phyloP scores from a whole-genome alignment of 2,888 invertebrate genomes.

The Stenichneumon culpator region DNA sequence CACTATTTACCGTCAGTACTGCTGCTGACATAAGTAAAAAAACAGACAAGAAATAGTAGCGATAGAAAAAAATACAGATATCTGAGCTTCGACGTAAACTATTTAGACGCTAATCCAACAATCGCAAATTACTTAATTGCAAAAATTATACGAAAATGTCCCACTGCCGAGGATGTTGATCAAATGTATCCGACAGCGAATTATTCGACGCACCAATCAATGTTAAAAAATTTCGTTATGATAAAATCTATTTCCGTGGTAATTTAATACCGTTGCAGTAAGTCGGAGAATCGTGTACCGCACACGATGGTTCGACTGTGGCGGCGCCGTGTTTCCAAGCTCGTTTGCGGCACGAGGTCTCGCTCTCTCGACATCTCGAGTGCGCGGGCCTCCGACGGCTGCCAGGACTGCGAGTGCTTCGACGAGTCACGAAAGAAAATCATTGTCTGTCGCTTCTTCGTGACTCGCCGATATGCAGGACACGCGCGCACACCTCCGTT shows the following conservation, averaged over 20 bases:
- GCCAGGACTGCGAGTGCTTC: not conserved
- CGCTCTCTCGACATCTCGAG: constrained; percentile 23
- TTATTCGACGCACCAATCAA: no score
- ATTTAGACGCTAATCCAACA: not conserved
- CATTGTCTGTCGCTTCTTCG: constrained; percentile 5
- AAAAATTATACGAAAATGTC: not conserved
- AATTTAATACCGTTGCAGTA: no score
- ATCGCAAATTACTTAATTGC: not conserved
- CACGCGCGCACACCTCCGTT: not conserved
- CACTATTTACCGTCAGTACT: not conserved
- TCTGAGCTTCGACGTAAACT: not conserved
- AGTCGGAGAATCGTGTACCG: no score
- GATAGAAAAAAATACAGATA: not conserved
- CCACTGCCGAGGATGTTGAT: not conserved
- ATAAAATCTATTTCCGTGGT: no score
- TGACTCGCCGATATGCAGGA: constrained; percentile 44
- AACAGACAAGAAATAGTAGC: not conserved
- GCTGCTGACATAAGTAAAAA: no score
- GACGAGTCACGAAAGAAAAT: constrained; percentile 13
- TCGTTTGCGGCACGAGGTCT: not conserved
- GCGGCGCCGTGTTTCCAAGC: not conserved
- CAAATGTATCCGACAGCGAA: not conserved
- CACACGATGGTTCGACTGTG: not conserved
- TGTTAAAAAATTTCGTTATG: no score
- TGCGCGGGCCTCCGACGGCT: not conserved